Evolutionary conservation across 2,113 vertebrate genomes (phyloP).

Genomic region (Planiliza haematocheilus): DNA sequence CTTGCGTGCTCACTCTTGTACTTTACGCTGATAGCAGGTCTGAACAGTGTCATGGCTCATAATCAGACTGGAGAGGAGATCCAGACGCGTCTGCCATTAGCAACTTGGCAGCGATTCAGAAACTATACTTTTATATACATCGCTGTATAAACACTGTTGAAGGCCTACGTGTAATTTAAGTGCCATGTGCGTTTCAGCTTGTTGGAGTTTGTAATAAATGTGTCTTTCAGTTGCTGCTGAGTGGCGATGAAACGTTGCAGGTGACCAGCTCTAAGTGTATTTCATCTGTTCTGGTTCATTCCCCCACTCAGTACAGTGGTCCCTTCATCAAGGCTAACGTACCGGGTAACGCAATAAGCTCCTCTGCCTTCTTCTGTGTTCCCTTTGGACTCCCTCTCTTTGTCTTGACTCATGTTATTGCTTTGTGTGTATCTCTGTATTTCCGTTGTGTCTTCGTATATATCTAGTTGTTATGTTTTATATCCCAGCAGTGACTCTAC

Average conservation of each 20-base stretch:
- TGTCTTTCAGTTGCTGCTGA: slow-evolving; percentile 88
- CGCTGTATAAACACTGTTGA: slow-evolving; percentile 15
- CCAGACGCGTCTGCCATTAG: neutral
- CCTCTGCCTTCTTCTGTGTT: neutral
- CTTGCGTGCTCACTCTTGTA: no score
- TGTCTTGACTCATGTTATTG: neutral
- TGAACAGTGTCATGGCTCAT: neutral
- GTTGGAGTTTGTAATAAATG: slow-evolving; percentile 5
- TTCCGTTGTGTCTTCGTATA: neutral
- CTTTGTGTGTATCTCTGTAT: neutral
- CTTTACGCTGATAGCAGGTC: no score
- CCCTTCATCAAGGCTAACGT: slow-evolving; percentile 91
- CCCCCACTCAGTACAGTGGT: slow-evolving; percentile 85
- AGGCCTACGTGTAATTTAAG: slow-evolving; percentile 8
- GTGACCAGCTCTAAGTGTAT: slow-evolving; percentile 90
- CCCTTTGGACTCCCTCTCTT: neutral
- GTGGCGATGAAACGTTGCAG: slow-evolving; percentile 90
- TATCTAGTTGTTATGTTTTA: neutral
- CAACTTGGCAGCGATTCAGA: neutral
- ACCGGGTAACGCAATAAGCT: slow-evolving; percentile 84
- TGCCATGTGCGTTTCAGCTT: neutral
- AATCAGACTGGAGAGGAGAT: neutral
- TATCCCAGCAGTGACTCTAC: neutral
- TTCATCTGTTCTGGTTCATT: slow-evolving; percentile 88
- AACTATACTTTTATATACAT: neutral